Evolutionary conservation across 30 jellyfish, hydroid and myxozoan genomes (phyloP).

Genomic region (Mastigias papua): DNA sequence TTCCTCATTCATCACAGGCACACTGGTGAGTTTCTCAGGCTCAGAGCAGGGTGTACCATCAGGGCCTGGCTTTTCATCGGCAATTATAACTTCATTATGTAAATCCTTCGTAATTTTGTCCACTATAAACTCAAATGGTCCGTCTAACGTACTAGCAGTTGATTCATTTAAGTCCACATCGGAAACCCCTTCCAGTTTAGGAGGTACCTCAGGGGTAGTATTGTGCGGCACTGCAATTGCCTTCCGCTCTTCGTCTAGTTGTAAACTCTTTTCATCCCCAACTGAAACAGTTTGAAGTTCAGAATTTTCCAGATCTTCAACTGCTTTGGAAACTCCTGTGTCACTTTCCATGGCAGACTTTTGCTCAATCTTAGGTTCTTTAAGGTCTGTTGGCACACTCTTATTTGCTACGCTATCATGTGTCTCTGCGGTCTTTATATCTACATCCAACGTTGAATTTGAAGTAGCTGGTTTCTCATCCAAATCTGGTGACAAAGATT

Average conservation of each 20-base stretch:
- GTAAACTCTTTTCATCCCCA: neutral
- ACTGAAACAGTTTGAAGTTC: neutral
- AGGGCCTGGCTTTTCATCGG: neutral
- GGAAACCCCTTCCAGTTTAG: neutral
- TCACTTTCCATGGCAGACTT: neutral
- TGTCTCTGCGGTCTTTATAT: neutral
- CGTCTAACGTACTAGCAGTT: neutral
- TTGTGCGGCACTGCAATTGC: neutral
- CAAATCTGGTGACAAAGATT: constrained; percentile 12
- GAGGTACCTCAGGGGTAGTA: neutral
- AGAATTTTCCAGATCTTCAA: neutral
- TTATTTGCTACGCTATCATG: neutral
- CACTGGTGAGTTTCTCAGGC: neutral
- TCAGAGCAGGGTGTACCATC: neutral
- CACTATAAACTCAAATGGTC: neutral
- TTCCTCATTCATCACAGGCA: neutral
- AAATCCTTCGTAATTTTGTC: neutral
- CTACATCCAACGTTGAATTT: neutral
- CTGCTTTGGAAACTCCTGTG: neutral
- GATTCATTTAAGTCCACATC: neutral
- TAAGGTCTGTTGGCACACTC: neutral
- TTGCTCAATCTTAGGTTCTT: neutral
- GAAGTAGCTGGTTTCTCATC: constrained; percentile 51
- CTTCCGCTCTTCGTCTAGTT: neutral
- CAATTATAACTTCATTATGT: neutral